Evolutionary conservation across 1,140 invertebrate genomes (phyloP), one percentile per base, ranked within the genome.

Genomic region (Drosophila varians): DNA sequence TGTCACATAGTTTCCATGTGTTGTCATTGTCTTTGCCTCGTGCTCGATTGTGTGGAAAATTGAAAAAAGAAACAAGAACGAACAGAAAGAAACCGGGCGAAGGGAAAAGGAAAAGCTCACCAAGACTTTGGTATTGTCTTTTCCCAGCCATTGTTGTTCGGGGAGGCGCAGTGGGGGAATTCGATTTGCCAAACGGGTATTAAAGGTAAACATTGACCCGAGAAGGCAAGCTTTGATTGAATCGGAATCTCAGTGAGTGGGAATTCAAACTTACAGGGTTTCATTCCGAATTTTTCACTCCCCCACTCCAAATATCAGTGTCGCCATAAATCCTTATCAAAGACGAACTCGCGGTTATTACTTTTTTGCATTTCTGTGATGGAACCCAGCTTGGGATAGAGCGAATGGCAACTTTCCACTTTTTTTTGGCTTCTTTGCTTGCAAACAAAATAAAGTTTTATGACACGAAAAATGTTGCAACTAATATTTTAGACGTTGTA

Each of bases 391-490:
- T 51, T 38, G 16, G 38, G 28, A n/a, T 21, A 28, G 19, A 72
- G 60, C 60, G 53, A 53, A 84, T 78, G 43, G 36, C 43, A 48
- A 60, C 56, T 25, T 16, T 16, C 6, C 6, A 31, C 52, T 53
- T 71, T 51, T 19, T 64, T 12, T 31, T 46, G 38, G 28, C 42
- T 47, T 49, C 25, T 48, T 28, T 43, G 34, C 56, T 31, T 51
- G 61, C 54, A 66, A 62, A 46, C 49, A 86, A 68, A 79, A 76
- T 66, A 77, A 77, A 80, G 60, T 80, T 77, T 82, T 74, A 87
- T 88, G 82, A 77, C 82, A 86, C 82, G 52, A 86, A 87, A 87
- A 86, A 86, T 87, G 82, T 77, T 77, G 70, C 65, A 86, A 77
- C 82, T 82, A 82, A 87, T 87, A 87, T 87, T 87, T 87, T 74